Conservation (phyloP, 2,113 vertebrate genomes). For the Grus americana region DNA sequence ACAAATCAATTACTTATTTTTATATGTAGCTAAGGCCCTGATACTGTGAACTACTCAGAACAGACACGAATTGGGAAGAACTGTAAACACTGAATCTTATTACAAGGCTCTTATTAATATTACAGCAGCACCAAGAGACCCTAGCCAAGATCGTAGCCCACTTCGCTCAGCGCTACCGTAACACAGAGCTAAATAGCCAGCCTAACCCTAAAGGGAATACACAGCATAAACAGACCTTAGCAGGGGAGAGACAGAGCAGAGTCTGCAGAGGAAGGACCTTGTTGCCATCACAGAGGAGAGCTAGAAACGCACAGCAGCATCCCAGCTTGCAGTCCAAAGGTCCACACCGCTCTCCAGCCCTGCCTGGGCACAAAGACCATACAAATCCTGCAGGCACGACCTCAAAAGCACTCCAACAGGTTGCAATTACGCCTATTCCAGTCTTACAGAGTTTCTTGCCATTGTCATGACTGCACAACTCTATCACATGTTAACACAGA, state of each 20-base stretch:
- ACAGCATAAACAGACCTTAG: background rate
- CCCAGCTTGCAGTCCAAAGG: background rate
- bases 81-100: background rate
- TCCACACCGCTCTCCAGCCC: background rate
- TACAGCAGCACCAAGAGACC: background rate
- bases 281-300: background rate
- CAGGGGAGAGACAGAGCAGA: background rate
- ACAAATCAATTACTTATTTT: constrained; percentile 43
- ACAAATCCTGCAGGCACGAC: background rate
- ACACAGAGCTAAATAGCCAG: background rate
- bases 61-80: background rate
- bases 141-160: background rate
- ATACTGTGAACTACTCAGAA: background rate
- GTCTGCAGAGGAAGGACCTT: background rate
- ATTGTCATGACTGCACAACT: background rate
- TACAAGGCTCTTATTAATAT: background rate
- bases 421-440: background rate
- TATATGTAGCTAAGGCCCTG: background rate
- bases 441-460: background rate
- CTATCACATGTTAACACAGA: accelerated
- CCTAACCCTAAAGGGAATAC: background rate
- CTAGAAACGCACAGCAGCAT: accelerated
- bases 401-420: background rate
- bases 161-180: background rate
- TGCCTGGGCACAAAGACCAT: accelerated